These are phyloP conservation scores for Hormiphora californensis DNA, from an alignment of 37 sponge, comb jelly and placozoan species.

Conservation along the genomic window DNA sequence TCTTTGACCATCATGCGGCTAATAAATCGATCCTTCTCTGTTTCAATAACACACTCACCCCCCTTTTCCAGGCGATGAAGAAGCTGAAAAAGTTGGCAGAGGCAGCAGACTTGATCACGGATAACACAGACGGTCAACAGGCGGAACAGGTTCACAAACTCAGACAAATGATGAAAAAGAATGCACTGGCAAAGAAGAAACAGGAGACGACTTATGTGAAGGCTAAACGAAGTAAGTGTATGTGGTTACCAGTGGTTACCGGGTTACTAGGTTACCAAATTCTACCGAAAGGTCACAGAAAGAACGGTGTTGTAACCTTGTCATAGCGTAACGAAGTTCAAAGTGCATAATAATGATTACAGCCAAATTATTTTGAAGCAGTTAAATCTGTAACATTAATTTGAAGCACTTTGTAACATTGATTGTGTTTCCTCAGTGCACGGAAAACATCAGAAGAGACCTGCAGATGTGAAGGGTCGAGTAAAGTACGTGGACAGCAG, in stretches of 20 bases:
- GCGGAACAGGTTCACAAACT: slow-evolving; percentile 46
- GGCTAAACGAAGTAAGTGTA: slow-evolving; percentile 72
- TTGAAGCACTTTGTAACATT: not conserved
- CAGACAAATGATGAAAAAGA: slow-evolving; percentile 55
- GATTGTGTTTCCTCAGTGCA: not conserved
- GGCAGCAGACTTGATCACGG: slow-evolving; percentile 57
- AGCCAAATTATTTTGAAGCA: not conserved
- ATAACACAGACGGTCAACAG: slow-evolving; percentile 12
- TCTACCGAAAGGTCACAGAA: not conserved
- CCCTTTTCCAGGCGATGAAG: slow-evolving; percentile 72
- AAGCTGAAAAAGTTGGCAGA: slow-evolving; percentile 78
- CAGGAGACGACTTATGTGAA: slow-evolving; percentile 85
- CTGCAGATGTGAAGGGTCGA: slow-evolving; percentile 80
- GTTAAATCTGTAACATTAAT: not conserved
- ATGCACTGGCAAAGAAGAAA: slow-evolving; percentile 58
- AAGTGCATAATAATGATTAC: no score
- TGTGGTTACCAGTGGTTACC: not conserved
- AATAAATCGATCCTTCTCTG: no score
- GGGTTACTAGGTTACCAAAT: not conserved
- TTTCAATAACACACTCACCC: no score
- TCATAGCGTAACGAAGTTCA: no score
- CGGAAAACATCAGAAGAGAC: slow-evolving; percentile 57
- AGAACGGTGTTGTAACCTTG: not conserved
- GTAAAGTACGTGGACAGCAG: slow-evolving; percentile 89
- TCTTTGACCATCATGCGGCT: no score